Conservation (phyloP, 2,888 invertebrate species). For the Drosophila trichaetosa region DNA sequence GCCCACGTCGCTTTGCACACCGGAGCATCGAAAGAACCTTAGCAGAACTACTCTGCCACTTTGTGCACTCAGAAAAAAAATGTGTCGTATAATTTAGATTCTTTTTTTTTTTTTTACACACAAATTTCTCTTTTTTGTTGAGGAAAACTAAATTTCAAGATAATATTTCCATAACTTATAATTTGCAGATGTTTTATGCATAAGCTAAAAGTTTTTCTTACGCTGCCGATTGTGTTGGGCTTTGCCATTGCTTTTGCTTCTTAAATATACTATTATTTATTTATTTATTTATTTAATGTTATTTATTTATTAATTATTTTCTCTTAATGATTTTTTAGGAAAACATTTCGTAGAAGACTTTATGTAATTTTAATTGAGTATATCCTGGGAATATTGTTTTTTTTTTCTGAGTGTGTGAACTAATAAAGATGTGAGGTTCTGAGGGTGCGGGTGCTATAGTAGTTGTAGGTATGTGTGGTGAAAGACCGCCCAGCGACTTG, state of each 20-base stretch:
- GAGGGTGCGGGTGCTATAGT: constrained; percentile 7
- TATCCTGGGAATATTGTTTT: not conserved
- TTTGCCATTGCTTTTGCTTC: not conserved
- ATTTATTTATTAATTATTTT: too few relatives aligned
- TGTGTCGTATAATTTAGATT: not conserved
- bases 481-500: constrained; percentile 40
- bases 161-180: not conserved
- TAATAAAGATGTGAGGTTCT: constrained; percentile 10
- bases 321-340: accelerated
- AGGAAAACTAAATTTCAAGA: not conserved
- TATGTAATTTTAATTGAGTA: not conserved
- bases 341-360: not conserved
- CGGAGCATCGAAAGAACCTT: constrained; percentile 22
- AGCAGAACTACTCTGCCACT: constrained; percentile 1
- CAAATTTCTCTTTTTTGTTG: not conserved
- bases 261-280: not conserved
- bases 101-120: too few relatives aligned
- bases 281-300: not conserved
- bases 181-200: not conserved
- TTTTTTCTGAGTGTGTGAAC: not conserved
- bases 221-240: not conserved
- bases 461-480: not conserved
- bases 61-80: constrained; percentile 4
- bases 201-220: not conserved
- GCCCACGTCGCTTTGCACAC: constrained; percentile 53